Evolutionary conservation across 2,797 vertebrate species (phyloP).

Genomic region (Chiroxiphia lanceolata): DNA sequence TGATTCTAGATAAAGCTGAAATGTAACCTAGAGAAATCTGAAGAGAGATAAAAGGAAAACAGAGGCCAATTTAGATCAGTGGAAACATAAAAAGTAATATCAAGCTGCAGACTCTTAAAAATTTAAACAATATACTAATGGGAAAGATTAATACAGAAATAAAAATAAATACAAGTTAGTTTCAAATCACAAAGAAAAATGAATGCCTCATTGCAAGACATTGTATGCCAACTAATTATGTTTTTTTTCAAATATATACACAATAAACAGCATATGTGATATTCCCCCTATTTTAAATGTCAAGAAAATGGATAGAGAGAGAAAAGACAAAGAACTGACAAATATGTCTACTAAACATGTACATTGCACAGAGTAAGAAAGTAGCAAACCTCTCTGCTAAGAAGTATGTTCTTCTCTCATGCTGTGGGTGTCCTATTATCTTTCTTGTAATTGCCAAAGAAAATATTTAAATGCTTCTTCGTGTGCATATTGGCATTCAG

Average conservation of each 20-base stretch:
- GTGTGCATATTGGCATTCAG: background rate
- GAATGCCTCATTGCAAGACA: constrained; percentile 21
- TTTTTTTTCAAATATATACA: constrained; percentile 16
- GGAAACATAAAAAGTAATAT: constrained; percentile 2
- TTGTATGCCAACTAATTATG: background rate
- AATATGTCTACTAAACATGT: background rate
- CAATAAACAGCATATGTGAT: background rate
- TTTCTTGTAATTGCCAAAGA: background rate
- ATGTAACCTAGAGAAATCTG: background rate
- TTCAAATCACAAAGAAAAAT: constrained; percentile 44
- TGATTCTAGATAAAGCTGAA: background rate
- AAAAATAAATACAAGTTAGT: constrained; percentile 35
- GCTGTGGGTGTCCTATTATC: background rate
- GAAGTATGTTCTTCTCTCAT: background rate
- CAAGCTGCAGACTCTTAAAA: background rate
- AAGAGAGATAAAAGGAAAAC: background rate
- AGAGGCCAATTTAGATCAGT: background rate
- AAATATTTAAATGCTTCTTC: background rate
- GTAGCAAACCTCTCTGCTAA: background rate
- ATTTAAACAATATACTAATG: background rate
- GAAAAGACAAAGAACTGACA: background rate
- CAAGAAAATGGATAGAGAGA: background rate
- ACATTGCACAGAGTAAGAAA: background rate
- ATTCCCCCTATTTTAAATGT: constrained; percentile 3
- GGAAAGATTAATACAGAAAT: constrained; percentile 40